A percentile compares a stretch with the other conserved stretches of the same genome.
Evolutionary conservation across 1,140 invertebrate genomes (phyloP).

Genomic region (Branchinecta lindahli): DNA sequence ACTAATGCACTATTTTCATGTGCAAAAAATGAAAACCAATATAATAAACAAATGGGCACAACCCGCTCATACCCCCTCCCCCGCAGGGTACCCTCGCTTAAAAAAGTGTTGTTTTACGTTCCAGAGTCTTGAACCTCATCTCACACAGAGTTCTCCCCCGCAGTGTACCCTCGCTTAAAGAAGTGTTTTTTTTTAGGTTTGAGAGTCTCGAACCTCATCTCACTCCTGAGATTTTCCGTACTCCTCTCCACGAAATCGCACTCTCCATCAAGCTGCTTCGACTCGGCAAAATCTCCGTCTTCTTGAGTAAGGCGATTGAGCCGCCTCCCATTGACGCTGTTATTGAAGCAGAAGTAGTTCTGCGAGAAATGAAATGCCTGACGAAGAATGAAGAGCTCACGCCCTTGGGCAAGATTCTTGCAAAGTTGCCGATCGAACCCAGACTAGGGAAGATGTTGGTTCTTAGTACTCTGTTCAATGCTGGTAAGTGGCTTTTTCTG

Average conservation of each 20-base stretch:
- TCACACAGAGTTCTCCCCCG: too few species aligned
- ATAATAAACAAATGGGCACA: too few species aligned
- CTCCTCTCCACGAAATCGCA: constrained; percentile 77
- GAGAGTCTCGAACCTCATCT: constrained; percentile 70
- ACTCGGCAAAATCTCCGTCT: constrained; percentile 74
- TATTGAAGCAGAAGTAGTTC: constrained; percentile 32
- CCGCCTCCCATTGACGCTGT: constrained; percentile 61
- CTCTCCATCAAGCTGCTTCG: constrained; percentile 71
- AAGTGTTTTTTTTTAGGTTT: constrained; percentile 33
- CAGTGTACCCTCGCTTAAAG: not conserved
- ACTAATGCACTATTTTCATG: too few species aligned
- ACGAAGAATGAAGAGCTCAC: constrained; percentile 69
- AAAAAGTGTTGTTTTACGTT: constrained; percentile 33
- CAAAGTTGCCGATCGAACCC: constrained; percentile 78
- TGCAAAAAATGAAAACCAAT: too few species aligned
- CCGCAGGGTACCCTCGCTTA: not conserved
- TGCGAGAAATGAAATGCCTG: constrained; percentile 68
- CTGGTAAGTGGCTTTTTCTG: not conserved
- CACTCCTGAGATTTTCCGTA: constrained; percentile 89
- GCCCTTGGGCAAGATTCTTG: constrained; percentile 76
- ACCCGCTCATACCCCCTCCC: too few species aligned
- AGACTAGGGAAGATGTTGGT: constrained; percentile 90
- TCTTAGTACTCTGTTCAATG: constrained; percentile 47
- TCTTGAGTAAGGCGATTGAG: constrained; percentile 81
- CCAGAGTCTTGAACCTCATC: constrained; percentile 65